A percentile compares a stretch with the other conserved stretches of the same genome.
Conservation (phyloP, 2,888 invertebrate species). For the Phortica magna region DNA sequence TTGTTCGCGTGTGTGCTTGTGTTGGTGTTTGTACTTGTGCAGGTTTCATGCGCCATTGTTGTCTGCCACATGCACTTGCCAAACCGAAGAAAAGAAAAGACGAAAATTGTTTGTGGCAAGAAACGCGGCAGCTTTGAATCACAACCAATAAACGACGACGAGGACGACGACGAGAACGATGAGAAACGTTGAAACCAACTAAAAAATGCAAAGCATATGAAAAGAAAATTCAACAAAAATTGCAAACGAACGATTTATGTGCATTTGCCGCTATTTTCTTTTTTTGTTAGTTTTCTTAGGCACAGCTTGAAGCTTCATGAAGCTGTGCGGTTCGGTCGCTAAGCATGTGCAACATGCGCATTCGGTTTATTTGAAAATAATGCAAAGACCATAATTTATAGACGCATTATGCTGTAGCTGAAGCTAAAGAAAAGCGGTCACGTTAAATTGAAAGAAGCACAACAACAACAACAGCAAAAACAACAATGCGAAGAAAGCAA, state of each 20-base stretch:
- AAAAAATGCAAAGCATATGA: conserved; percentile 27
- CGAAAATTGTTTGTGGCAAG: not conserved
- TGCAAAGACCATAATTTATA: conserved; percentile 67
- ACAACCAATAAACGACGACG: conserved; percentile 20
- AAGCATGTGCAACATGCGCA: conserved; percentile 54
- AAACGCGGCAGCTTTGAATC: conserved; percentile 11
- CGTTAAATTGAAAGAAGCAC: conserved; percentile 40
- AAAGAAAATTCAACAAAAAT: conserved; percentile 34
- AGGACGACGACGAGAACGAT: not conserved
- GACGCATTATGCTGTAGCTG: conserved; percentile 21
- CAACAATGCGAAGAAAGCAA: conserved; percentile 31
- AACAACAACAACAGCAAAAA: conserved; percentile 45
- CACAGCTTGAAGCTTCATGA: not conserved
- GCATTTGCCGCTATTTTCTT: conserved; percentile 69
- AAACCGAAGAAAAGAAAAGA: not conserved
- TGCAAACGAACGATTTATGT: conserved; percentile 59
- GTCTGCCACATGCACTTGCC: not conserved
- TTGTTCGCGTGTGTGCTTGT: not conserved
- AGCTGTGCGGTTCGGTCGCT: conserved; percentile 31
- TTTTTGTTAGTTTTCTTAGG: conserved; percentile 46
- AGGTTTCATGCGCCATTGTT: conserved; percentile 13
- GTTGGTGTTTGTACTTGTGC: not conserved
- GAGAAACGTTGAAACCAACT: not conserved
- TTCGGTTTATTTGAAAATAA: conserved; percentile 72
- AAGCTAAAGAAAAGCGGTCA: not conserved